Evolutionary conservation across 2,797 vertebrate species (phyloP), one percentile per base, ranked within the genome.

Genomic region (Orientallactaga sibirica): DNA sequence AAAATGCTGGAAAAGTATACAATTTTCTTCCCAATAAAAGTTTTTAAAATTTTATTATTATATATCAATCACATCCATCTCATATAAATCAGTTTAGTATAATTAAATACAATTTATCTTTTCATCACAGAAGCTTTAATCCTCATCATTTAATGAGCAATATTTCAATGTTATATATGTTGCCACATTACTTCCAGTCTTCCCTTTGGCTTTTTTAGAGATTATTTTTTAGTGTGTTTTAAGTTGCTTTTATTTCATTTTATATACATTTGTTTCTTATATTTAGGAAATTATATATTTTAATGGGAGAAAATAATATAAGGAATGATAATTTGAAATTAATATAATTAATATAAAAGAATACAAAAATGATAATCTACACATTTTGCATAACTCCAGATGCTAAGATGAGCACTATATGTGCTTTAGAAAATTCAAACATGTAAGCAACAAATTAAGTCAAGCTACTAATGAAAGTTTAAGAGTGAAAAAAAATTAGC

Each of bases 251-350:
- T 18, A 7, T 62, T 61, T 77, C 55, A 82, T 15, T 86, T 11
- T 94, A 16, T 27, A 29, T 41, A 29, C 73, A 73, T 22, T 1
- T 64, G 0, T 78, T 89, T 89, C 37, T 58, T 83, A n/a, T 82
- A 6, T 68, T 78, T 29, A 86, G 18, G 3, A 91, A 77, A 86
- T 91, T 86, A 20, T 91, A 18, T 61, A 43, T 86, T 82, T 15
- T 91, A 73, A n/a, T 4, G 9, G 24, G 33, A 62, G 41, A 33
- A 52, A 22, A 15, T 37, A 73, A 62, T 75, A 24, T 58, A 94
- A 76, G 0, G 10, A 66, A 48, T 80, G 11, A 43, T 55, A 73
- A 43, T 55, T 73, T 2, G 33, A 37, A 37, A 37, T 37, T 37
- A 37, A 29, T 90, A 84, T 80, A 5, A 27, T 20, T 41, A 4